Evolutionary conservation across 64 coral and sea anemone species (phyloP).

Genomic region (Porites lutea): DNA sequence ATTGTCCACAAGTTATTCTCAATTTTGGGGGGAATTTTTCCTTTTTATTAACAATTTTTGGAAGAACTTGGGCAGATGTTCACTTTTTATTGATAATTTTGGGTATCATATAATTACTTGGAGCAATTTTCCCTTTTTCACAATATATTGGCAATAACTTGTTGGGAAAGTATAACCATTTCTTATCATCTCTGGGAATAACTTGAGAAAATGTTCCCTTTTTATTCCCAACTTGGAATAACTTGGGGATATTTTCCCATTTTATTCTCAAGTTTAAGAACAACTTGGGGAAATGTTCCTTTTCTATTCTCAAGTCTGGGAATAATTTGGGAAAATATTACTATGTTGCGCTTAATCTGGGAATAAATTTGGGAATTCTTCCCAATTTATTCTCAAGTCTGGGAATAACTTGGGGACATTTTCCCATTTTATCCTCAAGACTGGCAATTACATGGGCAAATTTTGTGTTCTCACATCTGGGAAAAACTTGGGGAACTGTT

Average conservation of each 20-base stretch:
- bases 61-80: conserved; percentile 30
- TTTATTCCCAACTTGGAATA: too few relatives aligned
- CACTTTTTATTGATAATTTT: conserved; percentile 17
- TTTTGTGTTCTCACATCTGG: not conserved
- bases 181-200: conserved; percentile 24
- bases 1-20: conserved; percentile 22
- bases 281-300: too few relatives aligned
- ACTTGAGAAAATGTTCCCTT: not conserved
- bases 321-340: not conserved
- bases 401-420: too few relatives aligned
- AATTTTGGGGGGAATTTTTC: conserved; percentile 32
- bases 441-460: not conserved
- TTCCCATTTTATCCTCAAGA: not conserved
- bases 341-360: not conserved
- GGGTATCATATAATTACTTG: not conserved
- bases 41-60: conserved; percentile 32
- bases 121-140: too few relatives aligned
- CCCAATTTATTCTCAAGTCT: too few relatives aligned
- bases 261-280: too few relatives aligned
- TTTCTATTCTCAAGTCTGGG: too few relatives aligned
- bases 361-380: not conserved
- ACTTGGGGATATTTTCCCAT: too few relatives aligned
- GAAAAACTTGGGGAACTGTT: too few relatives aligned
- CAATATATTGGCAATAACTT: conserved; percentile 30
- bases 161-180: conserved; percentile 27